A percentile compares a stretch with the other conserved stretches of the same genome.
phyloP scores from a whole-genome alignment of 2,888 invertebrate genomes.

The Branchipolynoe longqiensis region DNA sequence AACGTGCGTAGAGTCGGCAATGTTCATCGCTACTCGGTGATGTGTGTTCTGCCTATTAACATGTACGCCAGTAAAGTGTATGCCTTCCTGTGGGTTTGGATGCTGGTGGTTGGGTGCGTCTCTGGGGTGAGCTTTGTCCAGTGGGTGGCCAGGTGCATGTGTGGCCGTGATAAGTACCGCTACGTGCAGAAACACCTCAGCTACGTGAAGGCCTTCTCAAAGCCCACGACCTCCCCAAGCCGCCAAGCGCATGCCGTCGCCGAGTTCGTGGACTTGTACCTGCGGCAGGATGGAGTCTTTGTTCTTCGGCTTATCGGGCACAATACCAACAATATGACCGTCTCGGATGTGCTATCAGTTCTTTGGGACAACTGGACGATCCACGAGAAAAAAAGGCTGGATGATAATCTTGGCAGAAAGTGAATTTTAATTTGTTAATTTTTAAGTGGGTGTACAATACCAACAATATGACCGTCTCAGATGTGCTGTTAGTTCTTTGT shows the following conservation, averaged over 20 bases:
- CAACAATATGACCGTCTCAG: too few relatives aligned
- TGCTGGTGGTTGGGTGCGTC: neutral
- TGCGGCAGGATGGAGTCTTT: conserved; percentile 80
- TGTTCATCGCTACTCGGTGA: conserved; percentile 3
- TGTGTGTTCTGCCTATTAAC: conserved; percentile 43
- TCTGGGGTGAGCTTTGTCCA: conserved; percentile 8
- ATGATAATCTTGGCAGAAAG: too few relatives aligned
- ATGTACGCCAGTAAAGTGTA: conserved; percentile 30
- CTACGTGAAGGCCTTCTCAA: neutral
- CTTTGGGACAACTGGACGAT: conserved; percentile 77
- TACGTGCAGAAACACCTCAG: conserved; percentile 76
- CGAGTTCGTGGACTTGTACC: conserved; percentile 78
- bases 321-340: conserved; percentile 80
- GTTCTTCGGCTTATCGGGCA: conserved; percentile 79
- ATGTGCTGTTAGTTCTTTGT: too few relatives aligned
- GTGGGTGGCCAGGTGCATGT: conserved; percentile 6
- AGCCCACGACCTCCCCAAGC: neutral
- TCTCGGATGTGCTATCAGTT: conserved; percentile 78
- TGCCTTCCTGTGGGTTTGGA: conserved; percentile 43
- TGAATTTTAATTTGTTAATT: too few relatives aligned
- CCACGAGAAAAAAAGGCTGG: neutral
- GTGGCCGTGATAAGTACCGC: conserved; percentile 58
- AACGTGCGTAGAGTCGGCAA: neutral
- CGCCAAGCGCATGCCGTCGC: conserved; percentile 61
- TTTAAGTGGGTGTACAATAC: too few relatives aligned